Percentiles rank a stretch among this genome's conserved stretches.
These are phyloP conservation scores for Doris montereyensis DNA, from an alignment of 2,888 invertebrate genomes.

Conservation along the genomic window DNA sequence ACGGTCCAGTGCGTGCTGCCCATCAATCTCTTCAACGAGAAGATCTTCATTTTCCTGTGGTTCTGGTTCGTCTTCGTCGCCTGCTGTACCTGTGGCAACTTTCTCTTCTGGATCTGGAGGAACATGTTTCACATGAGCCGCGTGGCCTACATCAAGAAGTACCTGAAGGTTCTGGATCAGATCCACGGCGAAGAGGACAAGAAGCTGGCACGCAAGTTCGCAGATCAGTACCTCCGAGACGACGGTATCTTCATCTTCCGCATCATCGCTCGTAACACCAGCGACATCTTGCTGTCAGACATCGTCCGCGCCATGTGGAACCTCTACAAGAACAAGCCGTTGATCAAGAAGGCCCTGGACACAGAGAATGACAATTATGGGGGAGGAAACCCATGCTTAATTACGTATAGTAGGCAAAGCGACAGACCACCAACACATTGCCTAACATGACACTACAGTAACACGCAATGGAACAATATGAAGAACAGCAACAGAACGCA, in stretches of 20 bases:
- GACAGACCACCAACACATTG: too few species aligned
- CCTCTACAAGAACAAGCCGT: slow-evolving; percentile 58
- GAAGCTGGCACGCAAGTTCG: slow-evolving; percentile 60
- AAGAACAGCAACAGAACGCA: too few species aligned
- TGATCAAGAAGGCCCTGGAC: slow-evolving; percentile 54
- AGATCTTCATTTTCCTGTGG: slow-evolving; percentile 71
- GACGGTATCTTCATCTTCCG: slow-evolving; percentile 63
- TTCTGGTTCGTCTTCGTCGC: slow-evolving; percentile 66
- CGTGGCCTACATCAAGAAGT: slow-evolving; percentile 61
- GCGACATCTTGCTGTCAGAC: slow-evolving; percentile 63
- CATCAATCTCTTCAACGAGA: slow-evolving; percentile 69
- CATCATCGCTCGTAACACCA: slow-evolving; percentile 64
- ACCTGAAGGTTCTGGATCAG: slow-evolving; percentile 60
- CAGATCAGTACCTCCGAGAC: slow-evolving; percentile 63
- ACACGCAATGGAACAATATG: too few species aligned
- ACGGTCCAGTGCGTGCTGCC: slow-evolving; percentile 67
- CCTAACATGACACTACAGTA: too few species aligned
- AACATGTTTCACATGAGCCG: slow-evolving; percentile 58
- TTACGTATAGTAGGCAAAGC: too few species aligned
- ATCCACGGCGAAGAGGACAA: slow-evolving; percentile 60
- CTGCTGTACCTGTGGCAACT: slow-evolving; percentile 56
- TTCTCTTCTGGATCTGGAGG: slow-evolving; percentile 64
- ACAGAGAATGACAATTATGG: slow-evolving; percentile 48
- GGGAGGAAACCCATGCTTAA: too few species aligned
- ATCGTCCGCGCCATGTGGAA: slow-evolving; percentile 61